Base-by-base conservation (phyloP, 2,888 invertebrate species). In the Platycheirus albimanus region DNA sequence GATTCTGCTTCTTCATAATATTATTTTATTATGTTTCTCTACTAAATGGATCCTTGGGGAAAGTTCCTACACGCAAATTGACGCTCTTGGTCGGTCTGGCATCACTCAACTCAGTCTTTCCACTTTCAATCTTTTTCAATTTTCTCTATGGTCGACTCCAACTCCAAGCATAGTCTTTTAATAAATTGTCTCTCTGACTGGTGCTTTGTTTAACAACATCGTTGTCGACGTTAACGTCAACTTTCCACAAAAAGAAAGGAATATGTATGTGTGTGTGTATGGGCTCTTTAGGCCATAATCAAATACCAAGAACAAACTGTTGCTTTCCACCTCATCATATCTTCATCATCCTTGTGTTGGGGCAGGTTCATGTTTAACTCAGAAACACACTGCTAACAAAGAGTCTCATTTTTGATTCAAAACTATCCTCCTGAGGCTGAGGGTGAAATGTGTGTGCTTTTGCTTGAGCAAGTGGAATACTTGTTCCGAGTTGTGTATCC, bases 1-100 rank as follows among this genome's bases (percentile, higher is more conserved):
- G 24, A 4, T 33, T 33, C 30, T 15, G 24, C 15, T 58, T 66
- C 54, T 19, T 76, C 41, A 41, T 67, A 76, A 66, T 71, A 81
- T 76, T 63, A 61, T 71, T 64, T 76, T 76, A 81, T 81, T 64
- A 38, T 33, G 7, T 33, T 75, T 36, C 49, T 36, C 58, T n/a
- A n/a, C n/a, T 71, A 66, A 81, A 81, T 81, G 69, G 71, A 58
- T 76, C 81, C 77, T 71, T 61, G n/a, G 81, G 76, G 71, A 58
- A 54, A 45, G 51, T 61, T 76, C 47, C 61, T 76, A 33, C 24
- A 24, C 81, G 38, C 76, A 81, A 76, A 81, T 81, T 76, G 81
- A 76, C 81, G 71, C 49, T 33, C 76, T 81, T 51, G 71, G 81
- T 76, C 54, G 76, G 38, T 20, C 71, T 17, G 81, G 81, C 67